Evolutionary conservation across 2,888 invertebrate species (phyloP).

Genomic region (Trissoscelio sp.): DNA sequence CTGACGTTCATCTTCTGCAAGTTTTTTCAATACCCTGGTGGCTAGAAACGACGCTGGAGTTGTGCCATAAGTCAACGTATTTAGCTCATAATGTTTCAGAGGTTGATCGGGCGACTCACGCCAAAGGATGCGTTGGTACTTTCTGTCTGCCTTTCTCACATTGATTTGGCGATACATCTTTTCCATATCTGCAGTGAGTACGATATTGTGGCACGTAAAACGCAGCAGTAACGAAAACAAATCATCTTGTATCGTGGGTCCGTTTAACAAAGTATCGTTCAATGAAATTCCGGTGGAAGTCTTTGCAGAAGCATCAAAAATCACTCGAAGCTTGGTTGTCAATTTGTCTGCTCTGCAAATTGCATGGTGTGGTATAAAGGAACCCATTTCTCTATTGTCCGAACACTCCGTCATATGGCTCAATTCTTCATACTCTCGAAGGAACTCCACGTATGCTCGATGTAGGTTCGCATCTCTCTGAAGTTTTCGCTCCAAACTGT

Average conservation of each 20-base stretch:
- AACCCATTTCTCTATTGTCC: conserved; percentile 2
- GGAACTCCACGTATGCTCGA: not conserved
- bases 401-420: not conserved
- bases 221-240: not conserved
- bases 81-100: not conserved
- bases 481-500: not conserved
- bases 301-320: conserved; percentile 12
- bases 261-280: conserved; percentile 9
- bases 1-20: not conserved
- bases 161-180: conserved; percentile 17
- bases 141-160: not conserved
- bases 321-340: conserved; percentile 19
- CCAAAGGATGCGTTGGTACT: not conserved
- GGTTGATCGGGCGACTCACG: not conserved
- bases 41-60: not conserved
- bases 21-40: not conserved
- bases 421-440: not conserved
- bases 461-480: not conserved
- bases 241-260: conserved; percentile 17
- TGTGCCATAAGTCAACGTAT: not conserved
- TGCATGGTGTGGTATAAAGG: conserved; percentile 24
- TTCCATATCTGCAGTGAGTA: conserved; percentile 5
- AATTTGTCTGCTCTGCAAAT: not conserved
- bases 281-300: not conserved
- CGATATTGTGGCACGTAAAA: not conserved